Conservation (phyloP, 2,113 vertebrate genomes). For the Channa argus region DNA sequence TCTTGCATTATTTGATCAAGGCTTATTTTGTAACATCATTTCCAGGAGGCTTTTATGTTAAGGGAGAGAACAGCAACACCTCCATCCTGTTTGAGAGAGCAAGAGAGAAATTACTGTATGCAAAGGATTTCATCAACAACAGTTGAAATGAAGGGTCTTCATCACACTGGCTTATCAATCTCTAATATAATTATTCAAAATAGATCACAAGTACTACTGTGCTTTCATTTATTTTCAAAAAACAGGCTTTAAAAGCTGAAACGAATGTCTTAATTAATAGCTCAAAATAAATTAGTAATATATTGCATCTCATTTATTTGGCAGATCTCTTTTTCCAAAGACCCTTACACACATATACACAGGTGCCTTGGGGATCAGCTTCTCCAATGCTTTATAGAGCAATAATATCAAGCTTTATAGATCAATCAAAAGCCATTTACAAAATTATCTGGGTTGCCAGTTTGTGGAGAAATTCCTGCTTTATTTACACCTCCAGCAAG, state of each 20-base stretch:
- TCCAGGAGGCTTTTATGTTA: conserved; percentile 48
- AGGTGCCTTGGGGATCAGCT: too few species aligned
- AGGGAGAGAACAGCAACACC: conserved; percentile 4
- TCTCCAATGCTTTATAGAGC: too few species aligned
- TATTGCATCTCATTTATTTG: not conserved
- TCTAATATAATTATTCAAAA: conserved; percentile 3
- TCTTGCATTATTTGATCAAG: conserved; percentile 46
- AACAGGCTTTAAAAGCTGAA: not conserved
- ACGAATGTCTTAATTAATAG: not conserved
- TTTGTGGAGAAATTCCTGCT: too few species aligned
- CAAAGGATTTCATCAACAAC: conserved; percentile 31
- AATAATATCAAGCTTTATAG: too few species aligned
- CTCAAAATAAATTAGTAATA: not conserved
- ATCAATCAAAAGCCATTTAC: too few species aligned
- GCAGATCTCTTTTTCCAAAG: not conserved
- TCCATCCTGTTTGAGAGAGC: conserved; percentile 5
- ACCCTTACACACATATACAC: not conserved
- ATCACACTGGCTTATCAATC: not conserved
- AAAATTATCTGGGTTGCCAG: too few species aligned
- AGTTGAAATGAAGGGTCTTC: not conserved
- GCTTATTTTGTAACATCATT: conserved; percentile 50
- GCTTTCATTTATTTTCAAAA: conserved; percentile 1
- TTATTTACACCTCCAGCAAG: too few species aligned
- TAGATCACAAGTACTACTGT: too few species aligned
- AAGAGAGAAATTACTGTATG: conserved; percentile 4